A percentile compares a stretch with the other conserved stretches of the same genome.
Conservation (phyloP, 2,113 vertebrate species). For the Cinclus mexicanus region DNA sequence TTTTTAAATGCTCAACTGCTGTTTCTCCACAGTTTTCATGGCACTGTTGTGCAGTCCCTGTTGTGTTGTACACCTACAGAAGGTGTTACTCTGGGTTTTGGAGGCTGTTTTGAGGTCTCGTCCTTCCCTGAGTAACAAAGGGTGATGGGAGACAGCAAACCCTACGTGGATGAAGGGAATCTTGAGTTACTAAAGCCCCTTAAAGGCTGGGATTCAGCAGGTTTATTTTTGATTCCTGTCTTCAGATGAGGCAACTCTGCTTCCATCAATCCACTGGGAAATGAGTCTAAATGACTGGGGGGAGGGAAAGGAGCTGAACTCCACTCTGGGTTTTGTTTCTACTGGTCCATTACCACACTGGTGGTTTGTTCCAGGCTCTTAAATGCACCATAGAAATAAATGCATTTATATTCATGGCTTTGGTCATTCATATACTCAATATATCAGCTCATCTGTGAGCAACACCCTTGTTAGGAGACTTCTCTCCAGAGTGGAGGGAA, state of each 20-base stretch:
- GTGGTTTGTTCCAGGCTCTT: not conserved
- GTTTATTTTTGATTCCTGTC: not conserved
- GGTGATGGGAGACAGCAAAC: not conserved
- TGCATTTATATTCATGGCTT: not conserved
- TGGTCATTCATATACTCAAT: not conserved
- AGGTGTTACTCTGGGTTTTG: not conserved
- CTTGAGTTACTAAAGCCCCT: not conserved
- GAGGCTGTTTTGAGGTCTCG: not conserved
- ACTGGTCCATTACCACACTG: not conserved
- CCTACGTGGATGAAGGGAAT: not conserved
- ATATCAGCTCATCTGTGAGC: not conserved
- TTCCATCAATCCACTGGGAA: not conserved
- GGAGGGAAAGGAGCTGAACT: not conserved
- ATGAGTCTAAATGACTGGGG: not conserved
- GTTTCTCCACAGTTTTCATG: not conserved
- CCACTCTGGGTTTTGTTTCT: not conserved
- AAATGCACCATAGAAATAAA: not conserved
- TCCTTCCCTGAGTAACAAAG: no score
- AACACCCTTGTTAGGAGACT: not conserved
- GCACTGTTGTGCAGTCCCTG: no score
- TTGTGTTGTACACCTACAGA: not conserved
- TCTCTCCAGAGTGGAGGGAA: not conserved
- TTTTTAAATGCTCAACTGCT: not conserved
- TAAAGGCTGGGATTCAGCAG: not conserved
- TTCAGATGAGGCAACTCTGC: not conserved